Conservation (phyloP, 2,113 vertebrate genomes). For the Motacilla tschutschensis region DNA sequence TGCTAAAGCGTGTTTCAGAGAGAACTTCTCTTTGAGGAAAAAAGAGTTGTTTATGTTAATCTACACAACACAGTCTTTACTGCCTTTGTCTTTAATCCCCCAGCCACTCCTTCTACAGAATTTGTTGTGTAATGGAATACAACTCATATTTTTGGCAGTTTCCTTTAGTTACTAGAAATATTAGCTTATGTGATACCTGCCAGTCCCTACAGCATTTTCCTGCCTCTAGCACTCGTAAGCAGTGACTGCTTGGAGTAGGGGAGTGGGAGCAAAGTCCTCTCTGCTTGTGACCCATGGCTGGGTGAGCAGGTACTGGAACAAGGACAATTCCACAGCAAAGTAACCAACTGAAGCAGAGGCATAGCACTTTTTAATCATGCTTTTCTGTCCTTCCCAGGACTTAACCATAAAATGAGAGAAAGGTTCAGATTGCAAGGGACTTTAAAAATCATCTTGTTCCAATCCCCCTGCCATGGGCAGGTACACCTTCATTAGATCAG, state of each 20-base stretch:
- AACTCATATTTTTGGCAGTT: neutral
- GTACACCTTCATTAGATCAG: neutral
- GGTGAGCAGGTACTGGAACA: neutral
- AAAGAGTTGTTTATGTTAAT: neutral
- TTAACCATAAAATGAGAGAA: neutral
- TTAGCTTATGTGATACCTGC: neutral
- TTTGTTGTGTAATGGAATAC: neutral
- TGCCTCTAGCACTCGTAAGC: neutral
- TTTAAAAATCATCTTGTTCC: neutral
- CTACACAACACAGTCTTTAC: neutral
- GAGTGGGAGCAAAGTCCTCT: neutral
- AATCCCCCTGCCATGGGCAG: neutral
- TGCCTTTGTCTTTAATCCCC: neutral
- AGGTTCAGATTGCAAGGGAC: neutral
- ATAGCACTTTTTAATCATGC: neutral
- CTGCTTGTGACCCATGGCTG: neutral
- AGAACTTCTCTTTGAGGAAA: neutral
- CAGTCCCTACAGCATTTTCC: neutral
- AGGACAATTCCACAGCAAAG: neutral
- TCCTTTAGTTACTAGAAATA: neutral
- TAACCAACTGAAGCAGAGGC: neutral
- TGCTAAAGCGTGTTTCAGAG: neutral
- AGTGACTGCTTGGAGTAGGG: neutral
- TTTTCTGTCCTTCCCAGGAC: neutral
- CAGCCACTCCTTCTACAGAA: neutral